Percentiles rank a stretch among this genome's conserved stretches.
These are phyloP conservation scores for Pachymerium ferrugineum DNA, from an alignment of 2,888 invertebrate genomes.

Conservation along the genomic window DNA sequence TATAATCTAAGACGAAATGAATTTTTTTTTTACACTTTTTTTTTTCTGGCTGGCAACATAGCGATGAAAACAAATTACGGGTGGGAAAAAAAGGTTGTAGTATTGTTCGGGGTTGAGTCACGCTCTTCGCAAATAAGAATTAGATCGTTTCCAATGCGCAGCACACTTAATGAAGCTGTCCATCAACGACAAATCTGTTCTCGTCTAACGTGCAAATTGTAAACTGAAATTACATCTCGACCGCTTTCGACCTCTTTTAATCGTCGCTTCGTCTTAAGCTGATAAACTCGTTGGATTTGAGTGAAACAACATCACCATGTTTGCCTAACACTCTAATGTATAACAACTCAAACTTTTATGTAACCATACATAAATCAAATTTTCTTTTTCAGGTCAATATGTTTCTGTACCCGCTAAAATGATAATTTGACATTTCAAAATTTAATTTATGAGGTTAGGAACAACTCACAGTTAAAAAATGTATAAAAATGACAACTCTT, in stretches of 20 bases:
- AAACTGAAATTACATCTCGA: conserved; percentile 11
- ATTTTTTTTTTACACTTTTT: background rate
- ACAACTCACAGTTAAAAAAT: too few relatives aligned
- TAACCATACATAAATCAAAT: too few relatives aligned
- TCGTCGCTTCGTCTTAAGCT: background rate
- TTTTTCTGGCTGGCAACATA: background rate
- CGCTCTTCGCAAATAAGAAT: conserved; percentile 14
- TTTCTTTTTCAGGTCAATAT: too few relatives aligned
- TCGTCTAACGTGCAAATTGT: conserved; percentile 5
- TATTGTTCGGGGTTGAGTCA: conserved; percentile 14
- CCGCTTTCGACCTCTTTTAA: background rate
- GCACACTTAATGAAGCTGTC: conserved; percentile 22
- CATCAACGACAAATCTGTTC: conserved; percentile 24
- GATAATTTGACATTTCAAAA: too few relatives aligned
- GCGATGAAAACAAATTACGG: conserved; percentile 5
- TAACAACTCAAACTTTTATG: too few relatives aligned
- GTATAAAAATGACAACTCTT: too few relatives aligned
- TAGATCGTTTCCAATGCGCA: conserved; percentile 19
- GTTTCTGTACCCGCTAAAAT: too few relatives aligned
- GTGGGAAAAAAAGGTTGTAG: background rate
- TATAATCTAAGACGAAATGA: conserved; percentile 9
- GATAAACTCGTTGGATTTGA: too few relatives aligned
- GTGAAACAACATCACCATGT: too few relatives aligned
- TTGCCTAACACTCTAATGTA: too few relatives aligned
- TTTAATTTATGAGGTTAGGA: too few relatives aligned